Evolutionary conservation across 2,797 vertebrate species (phyloP).

Genomic region (Pterois miles): DNA sequence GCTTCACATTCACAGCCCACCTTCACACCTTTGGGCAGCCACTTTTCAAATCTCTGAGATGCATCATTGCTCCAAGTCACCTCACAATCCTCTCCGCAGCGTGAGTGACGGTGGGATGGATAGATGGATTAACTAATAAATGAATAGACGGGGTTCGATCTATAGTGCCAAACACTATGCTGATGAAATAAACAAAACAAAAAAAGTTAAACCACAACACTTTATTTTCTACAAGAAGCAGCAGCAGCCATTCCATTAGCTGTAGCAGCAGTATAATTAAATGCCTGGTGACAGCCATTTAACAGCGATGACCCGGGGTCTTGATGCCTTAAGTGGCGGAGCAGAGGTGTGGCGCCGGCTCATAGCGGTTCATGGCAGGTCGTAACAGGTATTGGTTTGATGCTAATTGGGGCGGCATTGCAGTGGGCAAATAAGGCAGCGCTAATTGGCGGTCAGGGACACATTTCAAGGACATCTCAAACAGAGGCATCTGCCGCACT

Average conservation of each 20-base stretch:
- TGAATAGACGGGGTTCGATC: background rate
- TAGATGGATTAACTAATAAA: slow-evolving; percentile 4
- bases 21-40: background rate
- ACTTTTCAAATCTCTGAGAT: background rate
- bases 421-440: slow-evolving; percentile 62
- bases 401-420: slow-evolving; percentile 72
- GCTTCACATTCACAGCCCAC: background rate
- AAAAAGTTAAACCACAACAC: background rate
- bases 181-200: background rate
- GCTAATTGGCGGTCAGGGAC: slow-evolving; percentile 74
- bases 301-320: slow-evolving; percentile 52
- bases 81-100: background rate
- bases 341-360: slow-evolving; percentile 59
- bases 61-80: background rate
- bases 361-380: slow-evolving; percentile 41
- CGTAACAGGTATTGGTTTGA: slow-evolving; percentile 58
- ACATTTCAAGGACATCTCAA: slow-evolving; percentile 79
- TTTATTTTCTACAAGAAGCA: slow-evolving; percentile 29
- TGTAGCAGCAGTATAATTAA: slow-evolving; percentile 54
- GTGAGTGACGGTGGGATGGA: background rate
- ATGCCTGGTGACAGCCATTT: slow-evolving; percentile 61
- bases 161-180: too few relatives aligned
- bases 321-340: slow-evolving; percentile 47
- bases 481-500: slow-evolving; percentile 70
- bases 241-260: slow-evolving; percentile 47